A percentile compares a stretch with the other conserved stretches of the same genome.
These are phyloP conservation scores for Acanthosepion lycidas DNA, from an alignment of 2,888 invertebrate genomes.

Conservation along the genomic window DNA sequence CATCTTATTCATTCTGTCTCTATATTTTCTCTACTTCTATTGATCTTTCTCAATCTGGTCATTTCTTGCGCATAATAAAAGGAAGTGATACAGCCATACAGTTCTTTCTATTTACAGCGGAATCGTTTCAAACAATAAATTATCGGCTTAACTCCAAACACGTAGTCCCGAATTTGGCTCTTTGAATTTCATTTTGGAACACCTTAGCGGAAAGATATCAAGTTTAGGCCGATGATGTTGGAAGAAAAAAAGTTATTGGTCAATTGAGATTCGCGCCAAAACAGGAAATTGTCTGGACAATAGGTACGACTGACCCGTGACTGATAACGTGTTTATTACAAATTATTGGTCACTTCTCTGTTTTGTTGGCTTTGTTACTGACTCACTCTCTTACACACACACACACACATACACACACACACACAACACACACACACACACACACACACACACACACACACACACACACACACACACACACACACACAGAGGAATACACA, in stretches of 20 bases:
- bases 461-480: not conserved
- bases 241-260: not conserved
- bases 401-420: too few relatives aligned
- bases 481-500: too few relatives aligned
- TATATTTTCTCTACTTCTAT: too few relatives aligned
- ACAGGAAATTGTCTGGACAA: not conserved
- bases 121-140: not conserved
- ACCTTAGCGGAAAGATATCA: not conserved
- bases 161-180: not conserved
- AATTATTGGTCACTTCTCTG: not conserved
- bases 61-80: not conserved
- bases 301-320: not conserved
- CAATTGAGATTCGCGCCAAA: not conserved
- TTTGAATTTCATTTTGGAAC: not conserved
- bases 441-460: not conserved
- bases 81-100: too few relatives aligned
- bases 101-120: not conserved
- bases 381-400: too few relatives aligned
- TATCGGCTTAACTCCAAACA: not conserved
- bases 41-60: too few relatives aligned
- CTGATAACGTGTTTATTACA: not conserved
- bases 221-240: not conserved
- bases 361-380: not conserved
- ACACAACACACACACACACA: not conserved
- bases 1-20: too few relatives aligned